A percentile compares a stretch with the other conserved stretches of the same genome.
phyloP scores from a whole-genome alignment of 2,797 vertebrate species.

The Ambastaia sidthimunki region DNA sequence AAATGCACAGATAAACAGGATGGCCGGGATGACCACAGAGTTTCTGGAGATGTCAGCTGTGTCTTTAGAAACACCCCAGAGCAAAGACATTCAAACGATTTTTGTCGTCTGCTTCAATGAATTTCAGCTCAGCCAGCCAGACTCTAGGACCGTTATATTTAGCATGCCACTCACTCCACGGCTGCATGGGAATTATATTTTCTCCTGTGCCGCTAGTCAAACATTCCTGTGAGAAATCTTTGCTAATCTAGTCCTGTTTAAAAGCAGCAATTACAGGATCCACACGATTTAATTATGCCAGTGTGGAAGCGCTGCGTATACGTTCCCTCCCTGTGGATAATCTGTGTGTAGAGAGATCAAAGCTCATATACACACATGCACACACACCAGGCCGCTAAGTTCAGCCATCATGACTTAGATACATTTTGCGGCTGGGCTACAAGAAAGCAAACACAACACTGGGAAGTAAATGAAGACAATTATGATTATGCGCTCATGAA shows the following conservation, averaged over 20 bases:
- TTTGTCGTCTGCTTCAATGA: conserved; percentile 21
- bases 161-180: conserved; percentile 7
- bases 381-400: conserved; percentile 8
- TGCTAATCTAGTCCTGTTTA: conserved; percentile 57
- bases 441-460: conserved; percentile 13
- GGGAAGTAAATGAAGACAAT: conserved; percentile 1
- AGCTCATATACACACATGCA: conserved; percentile 2
- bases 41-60: conserved; percentile 31
- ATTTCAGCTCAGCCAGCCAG: conserved; percentile 23
- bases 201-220: conserved; percentile 58
- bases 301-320: conserved; percentile 8
- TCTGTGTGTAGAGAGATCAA: conserved; percentile 36
- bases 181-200: conserved; percentile 37
- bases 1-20: not conserved
- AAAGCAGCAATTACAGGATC: conserved; percentile 65
- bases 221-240: conserved; percentile 53
- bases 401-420: conserved; percentile 20
- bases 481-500: conserved; percentile 20
- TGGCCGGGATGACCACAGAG: not conserved
- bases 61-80: conserved; percentile 21
- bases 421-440: not conserved
- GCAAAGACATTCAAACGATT: conserved; percentile 28
- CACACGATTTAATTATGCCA: conserved; percentile 60
- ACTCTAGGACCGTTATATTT: conserved; percentile 33
- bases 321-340: conserved; percentile 33